Base-by-base conservation (phyloP, 2,888 invertebrate genomes). In the Brachyopa scutellaris region DNA sequence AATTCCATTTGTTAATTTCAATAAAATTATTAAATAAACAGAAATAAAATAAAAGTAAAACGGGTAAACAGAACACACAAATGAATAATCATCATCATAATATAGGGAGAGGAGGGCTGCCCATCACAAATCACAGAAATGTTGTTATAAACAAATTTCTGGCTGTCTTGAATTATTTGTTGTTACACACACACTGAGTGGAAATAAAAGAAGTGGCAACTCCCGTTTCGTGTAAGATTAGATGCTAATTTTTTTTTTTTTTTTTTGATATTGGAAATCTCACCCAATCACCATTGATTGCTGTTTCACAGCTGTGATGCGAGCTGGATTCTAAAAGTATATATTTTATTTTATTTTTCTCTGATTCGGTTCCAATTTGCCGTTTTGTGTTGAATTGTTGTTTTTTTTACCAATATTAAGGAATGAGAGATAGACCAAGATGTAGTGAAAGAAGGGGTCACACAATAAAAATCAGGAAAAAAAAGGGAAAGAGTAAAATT, bases 51-150 rank as follows among this genome's bases (percentile, higher is more conserved):
- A 38, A 47, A 49, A 55, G 9, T 23, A 33, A 74, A 69, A 47
- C 47, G 55, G 21, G 51, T 55, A 70, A 67, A 66, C 23, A 23
- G 45, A 61, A 66, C 51, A 59, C 51, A 73, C 42, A 42, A 57
- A 31, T 59, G 49, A 72, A 59, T 36, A 72, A 47, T 59, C 45
- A 61, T 73, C 67, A 47, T 67, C 33, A 51, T 42, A 42, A 51
- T 49, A 49, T 17, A 36, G 47, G 49, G 42, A 67, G 31, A 53
- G 31, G 51, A 51, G 42, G 40, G 66, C 76, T 80, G 76, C 69
- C 80, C 80, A 59, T 70, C 69, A 80, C 79, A 73, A 69, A 80
- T 80, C 74, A 80, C 80, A 80, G 80, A 69, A 74, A 80, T 73
- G 69, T n/a, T n/a, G n/a, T 80, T 67, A 66, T 74, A 53, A 69